Conservation (phyloP, 2,113 vertebrate genomes). For the Leucopternis melanops region DNA sequence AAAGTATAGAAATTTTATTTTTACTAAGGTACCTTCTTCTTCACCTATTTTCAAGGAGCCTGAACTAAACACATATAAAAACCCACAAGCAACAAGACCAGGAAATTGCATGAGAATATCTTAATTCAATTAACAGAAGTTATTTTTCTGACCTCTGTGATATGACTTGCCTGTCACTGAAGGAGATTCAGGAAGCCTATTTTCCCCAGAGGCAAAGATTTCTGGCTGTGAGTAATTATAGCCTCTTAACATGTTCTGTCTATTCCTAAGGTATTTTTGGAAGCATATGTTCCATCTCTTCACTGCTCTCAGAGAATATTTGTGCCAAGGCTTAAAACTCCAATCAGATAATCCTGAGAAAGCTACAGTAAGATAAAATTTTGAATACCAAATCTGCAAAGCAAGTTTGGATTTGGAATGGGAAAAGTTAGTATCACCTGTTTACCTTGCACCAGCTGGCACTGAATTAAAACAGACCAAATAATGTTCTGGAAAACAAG, state of each 20-base stretch:
- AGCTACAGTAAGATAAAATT: not conserved
- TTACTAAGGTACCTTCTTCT: not conserved
- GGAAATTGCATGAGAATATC: too few species aligned
- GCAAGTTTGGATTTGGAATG: not conserved
- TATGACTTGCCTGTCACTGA: too few species aligned
- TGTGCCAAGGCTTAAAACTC: conserved; percentile 17
- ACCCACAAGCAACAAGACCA: not conserved
- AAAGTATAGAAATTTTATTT: not conserved
- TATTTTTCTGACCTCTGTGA: too few species aligned
- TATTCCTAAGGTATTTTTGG: conserved; percentile 56
- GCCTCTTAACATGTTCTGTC: conserved; percentile 44
- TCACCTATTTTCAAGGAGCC: not conserved
- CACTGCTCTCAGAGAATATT: not conserved
- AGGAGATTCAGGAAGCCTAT: not conserved
- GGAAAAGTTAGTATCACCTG: not conserved
- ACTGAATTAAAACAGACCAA: not conserved
- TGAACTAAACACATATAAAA: not conserved
- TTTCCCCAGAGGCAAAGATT: conserved; percentile 45
- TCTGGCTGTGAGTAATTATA: conserved; percentile 51
- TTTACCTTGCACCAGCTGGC: not conserved
- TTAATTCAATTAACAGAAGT: too few species aligned
- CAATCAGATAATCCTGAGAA: conserved; percentile 1
- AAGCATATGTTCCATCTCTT: conserved; percentile 42
- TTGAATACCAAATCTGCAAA: not conserved
- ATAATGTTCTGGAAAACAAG: not conserved